Conservation (phyloP, 2,113 vertebrate genomes). For the Hydrolagus affinis region DNA sequence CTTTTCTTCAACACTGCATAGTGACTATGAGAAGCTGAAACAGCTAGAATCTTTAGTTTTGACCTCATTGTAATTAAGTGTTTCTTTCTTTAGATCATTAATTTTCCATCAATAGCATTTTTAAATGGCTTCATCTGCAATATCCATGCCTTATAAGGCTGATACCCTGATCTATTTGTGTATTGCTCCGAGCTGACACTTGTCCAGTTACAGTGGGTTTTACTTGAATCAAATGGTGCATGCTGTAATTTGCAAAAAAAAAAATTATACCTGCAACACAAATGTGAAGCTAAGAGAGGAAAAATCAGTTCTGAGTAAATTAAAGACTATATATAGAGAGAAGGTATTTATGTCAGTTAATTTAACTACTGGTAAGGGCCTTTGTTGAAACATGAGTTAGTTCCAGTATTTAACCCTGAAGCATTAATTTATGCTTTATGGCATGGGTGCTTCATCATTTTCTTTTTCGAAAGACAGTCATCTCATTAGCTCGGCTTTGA, state of each 20-base stretch:
- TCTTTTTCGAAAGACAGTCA: conserved; percentile 95
- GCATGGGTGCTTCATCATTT: conserved; percentile 89
- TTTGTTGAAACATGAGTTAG: conserved; percentile 98
- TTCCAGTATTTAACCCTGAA: conserved; percentile 98
- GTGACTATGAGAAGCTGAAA: conserved; percentile 63
- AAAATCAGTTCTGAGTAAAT: conserved; percentile 71
- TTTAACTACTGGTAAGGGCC: conserved; percentile 95
- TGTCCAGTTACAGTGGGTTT: conserved; percentile 55
- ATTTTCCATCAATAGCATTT: conserved; percentile 53
- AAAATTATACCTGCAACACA: conserved; percentile 56
- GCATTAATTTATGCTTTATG: conserved; percentile 96
- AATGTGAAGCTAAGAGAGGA: conserved; percentile 73
- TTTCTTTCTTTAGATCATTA: conserved; percentile 51
- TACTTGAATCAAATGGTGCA: conserved; percentile 67
- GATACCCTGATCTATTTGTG: conserved; percentile 42
- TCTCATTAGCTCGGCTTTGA: conserved; percentile 98
- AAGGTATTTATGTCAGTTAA: conserved; percentile 89
- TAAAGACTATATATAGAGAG: conserved; percentile 70
- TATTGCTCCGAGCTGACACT: conserved; percentile 53
- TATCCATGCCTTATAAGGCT: conserved; percentile 24
- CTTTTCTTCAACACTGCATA: conserved; percentile 56
- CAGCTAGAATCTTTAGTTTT: conserved; percentile 55
- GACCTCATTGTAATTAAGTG: conserved; percentile 61
- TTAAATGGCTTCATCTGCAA: conserved; percentile 41
- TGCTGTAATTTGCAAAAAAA: conserved; percentile 72